Percentiles rank a stretch among this genome's conserved stretches.
These are phyloP conservation scores for Solenodon paradoxus DNA, from an alignment of 2,113 vertebrate species.

Conservation along the genomic window DNA sequence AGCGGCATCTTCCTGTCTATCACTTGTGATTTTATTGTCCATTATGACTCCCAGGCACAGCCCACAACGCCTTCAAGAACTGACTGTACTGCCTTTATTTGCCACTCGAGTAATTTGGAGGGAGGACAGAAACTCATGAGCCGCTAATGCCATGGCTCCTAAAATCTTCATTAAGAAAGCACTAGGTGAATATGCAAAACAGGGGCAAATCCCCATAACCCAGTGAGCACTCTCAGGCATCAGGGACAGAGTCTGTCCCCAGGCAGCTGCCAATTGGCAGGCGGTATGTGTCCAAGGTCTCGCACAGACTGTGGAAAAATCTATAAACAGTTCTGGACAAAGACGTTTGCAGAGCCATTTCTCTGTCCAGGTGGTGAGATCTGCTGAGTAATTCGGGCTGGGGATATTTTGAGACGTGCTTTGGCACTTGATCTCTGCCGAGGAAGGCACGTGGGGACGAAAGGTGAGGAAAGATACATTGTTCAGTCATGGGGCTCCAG, in stretches of 20 bases:
- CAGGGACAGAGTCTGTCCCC: background rate
- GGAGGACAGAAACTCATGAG: background rate
- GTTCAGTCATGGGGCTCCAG: background rate
- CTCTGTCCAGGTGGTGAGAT: background rate
- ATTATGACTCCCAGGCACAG: background rate
- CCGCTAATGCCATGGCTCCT: background rate
- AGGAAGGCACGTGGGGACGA: background rate
- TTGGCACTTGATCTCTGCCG: conserved; percentile 20
- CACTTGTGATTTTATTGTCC: background rate
- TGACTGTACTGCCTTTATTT: background rate
- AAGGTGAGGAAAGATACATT: conserved; percentile 44
- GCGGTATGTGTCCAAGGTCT: background rate
- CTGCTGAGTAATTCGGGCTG: conserved; percentile 10
- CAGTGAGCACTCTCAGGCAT: background rate
- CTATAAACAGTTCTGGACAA: background rate
- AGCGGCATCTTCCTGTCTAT: background rate
- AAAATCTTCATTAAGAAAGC: conserved; percentile 36
- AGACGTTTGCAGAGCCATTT: background rate
- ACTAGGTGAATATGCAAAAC: background rate
- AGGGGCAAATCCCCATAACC: background rate
- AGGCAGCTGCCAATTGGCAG: background rate
- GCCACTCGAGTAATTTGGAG: conserved; percentile 5
- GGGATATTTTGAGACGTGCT: conserved; percentile 62
- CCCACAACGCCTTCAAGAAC: background rate
- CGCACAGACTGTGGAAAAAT: conserved; percentile 24